Conservation (phyloP, 2,113 vertebrate species). For the Grallaria varia region DNA sequence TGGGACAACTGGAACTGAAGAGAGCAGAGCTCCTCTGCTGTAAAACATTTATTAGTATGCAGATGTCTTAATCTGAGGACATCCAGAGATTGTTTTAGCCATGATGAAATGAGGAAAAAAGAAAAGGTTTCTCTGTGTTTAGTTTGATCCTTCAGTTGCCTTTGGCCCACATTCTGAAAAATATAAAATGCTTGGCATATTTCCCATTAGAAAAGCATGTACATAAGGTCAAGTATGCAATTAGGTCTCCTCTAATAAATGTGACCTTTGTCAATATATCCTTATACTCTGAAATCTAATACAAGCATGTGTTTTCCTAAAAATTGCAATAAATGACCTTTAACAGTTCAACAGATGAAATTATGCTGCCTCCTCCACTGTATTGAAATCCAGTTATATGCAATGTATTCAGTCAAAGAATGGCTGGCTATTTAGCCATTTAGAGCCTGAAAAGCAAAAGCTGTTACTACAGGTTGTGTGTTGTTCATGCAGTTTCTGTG, state of each 20-base stretch:
- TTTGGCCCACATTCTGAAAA: not conserved
- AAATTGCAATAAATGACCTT: not conserved
- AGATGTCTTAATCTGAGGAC: not conserved
- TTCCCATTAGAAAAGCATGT: not conserved
- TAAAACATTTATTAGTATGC: not conserved
- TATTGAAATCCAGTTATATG: not conserved
- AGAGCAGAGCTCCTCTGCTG: not conserved
- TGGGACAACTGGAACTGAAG: not conserved
- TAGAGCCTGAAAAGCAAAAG: not conserved
- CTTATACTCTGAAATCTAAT: not conserved
- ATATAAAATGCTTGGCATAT: not conserved
- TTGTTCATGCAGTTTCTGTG: accelerated
- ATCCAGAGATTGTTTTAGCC: not conserved
- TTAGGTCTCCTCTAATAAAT: conserved; percentile 34
- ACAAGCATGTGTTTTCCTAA: not conserved
- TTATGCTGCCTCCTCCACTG: not conserved
- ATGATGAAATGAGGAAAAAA: not conserved
- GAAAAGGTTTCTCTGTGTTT: not conserved
- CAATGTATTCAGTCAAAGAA: not conserved
- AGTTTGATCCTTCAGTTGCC: not conserved
- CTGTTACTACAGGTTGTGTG: not conserved
- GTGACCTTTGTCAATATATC: not conserved
- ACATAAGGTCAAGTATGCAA: conserved; percentile 32
- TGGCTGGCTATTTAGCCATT: accelerated
- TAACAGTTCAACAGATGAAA: not conserved